Evolutionary conservation across 1,140 invertebrate species (phyloP).

Genomic region (Solen grandis): DNA sequence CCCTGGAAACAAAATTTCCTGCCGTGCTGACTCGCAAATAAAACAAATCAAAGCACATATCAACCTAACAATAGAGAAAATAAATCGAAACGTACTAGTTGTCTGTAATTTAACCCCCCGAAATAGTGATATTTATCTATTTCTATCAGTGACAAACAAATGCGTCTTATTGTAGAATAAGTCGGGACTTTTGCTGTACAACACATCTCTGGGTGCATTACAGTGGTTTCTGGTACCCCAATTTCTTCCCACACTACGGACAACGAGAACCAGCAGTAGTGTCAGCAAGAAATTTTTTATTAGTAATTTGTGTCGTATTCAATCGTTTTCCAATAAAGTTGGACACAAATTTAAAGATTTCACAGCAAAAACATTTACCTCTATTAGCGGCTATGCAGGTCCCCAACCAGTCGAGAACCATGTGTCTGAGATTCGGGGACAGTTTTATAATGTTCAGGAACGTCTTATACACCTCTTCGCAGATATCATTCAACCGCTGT

Average conservation of each 20-base stretch:
- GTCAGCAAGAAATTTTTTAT: no score
- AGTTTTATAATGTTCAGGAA: constrained; percentile 23
- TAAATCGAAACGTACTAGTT: background rate
- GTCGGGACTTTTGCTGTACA: no score
- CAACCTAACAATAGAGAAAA: background rate
- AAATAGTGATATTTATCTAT: background rate
- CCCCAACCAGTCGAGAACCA: constrained; percentile 37
- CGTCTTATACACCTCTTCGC: constrained; percentile 1
- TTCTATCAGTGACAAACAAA: background rate
- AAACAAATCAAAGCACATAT: background rate
- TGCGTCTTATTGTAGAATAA: background rate
- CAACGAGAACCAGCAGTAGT: no score
- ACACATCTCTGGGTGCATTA: no score
- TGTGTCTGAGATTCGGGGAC: constrained; percentile 16
- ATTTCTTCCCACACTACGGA: no score
- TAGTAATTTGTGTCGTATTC: no score
- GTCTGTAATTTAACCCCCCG: background rate
- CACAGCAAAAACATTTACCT: no score
- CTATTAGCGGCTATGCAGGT: constrained; percentile 39
- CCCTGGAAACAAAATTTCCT: constrained; percentile 72
- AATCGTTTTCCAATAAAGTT: no score
- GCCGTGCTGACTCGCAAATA: background rate
- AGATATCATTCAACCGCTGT: constrained; percentile 27
- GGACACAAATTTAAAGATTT: no score
- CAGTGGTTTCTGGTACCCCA: no score